Evolutionary conservation across 2,888 invertebrate species (phyloP).

Genomic region (Scaptomyza reducta): DNA sequence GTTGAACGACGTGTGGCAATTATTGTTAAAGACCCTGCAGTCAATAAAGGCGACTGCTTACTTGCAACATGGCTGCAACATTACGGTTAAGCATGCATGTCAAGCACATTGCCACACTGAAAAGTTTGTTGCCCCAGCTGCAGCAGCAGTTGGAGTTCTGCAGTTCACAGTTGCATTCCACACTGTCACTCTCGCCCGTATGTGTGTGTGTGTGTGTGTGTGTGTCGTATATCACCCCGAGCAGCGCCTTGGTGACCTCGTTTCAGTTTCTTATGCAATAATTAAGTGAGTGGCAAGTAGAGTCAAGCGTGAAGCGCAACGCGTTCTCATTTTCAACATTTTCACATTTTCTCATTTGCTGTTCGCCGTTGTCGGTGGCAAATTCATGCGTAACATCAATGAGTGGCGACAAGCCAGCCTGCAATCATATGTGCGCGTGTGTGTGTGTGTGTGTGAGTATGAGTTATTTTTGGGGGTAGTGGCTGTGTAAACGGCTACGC

Average conservation of each 20-base stretch:
- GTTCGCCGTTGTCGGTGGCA: constrained; percentile 35
- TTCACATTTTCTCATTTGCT: constrained; percentile 48
- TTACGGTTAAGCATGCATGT: constrained; percentile 71
- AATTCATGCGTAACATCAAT: constrained; percentile 71
- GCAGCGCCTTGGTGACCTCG: constrained; percentile 68
- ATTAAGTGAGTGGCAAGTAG: constrained; percentile 77
- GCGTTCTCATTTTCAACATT: constrained; percentile 59
- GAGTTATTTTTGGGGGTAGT: constrained; percentile 43
- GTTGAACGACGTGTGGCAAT: constrained; percentile 13
- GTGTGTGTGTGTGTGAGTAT: constrained; percentile 17
- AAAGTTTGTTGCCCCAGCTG: constrained; percentile 75
- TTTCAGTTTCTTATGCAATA: constrained; percentile 75
- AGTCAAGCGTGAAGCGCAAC: constrained; percentile 71
- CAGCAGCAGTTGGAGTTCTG: constrained; percentile 28
- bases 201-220: constrained; percentile 1
- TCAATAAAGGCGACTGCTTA: constrained; percentile 35
- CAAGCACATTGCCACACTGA: constrained; percentile 70
- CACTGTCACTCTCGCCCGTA: constrained; percentile 32
- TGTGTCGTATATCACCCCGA: constrained; percentile 13
- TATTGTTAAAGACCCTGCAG: constrained; percentile 26
- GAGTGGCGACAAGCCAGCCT: constrained; percentile 29
- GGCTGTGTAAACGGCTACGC: constrained; percentile 67
- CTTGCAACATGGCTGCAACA: constrained; percentile 51
- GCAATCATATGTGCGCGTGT: constrained; percentile 14
- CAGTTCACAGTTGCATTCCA: constrained; percentile 29